A percentile compares a stretch with the other conserved stretches of the same genome.
These are phyloP conservation scores for Rhynchomys soricoides DNA, from an alignment of 2,113 vertebrate species.

Conservation along the genomic window DNA sequence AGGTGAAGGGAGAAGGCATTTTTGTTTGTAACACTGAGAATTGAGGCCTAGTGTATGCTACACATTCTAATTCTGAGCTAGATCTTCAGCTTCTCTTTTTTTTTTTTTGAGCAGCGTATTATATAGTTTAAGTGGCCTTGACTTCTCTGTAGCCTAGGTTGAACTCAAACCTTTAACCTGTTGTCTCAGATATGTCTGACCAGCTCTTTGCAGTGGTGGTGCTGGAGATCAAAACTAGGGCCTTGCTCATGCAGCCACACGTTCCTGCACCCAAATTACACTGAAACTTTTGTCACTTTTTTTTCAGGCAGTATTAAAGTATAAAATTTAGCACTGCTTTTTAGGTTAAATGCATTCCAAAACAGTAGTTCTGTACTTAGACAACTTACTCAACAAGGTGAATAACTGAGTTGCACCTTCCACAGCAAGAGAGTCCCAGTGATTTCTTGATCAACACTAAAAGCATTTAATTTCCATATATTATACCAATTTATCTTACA, in stretches of 20 bases:
- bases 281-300: not conserved
- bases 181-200: not conserved
- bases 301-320: not conserved
- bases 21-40: not conserved
- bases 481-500: not conserved
- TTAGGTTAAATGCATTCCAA: not conserved
- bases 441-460: not conserved
- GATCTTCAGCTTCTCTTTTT: no score
- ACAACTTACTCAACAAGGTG: not conserved
- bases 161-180: not conserved
- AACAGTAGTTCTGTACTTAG: conserved; percentile 37
- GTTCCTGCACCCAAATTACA: not conserved
- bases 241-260: not conserved
- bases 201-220: not conserved
- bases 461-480: conserved; percentile 24
- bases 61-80: not conserved
- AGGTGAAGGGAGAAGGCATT: not conserved
- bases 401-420: conserved; percentile 4
- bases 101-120: not conserved
- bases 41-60: not conserved
- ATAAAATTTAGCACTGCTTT: conserved; percentile 2
- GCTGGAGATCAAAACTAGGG: no score
- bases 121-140: no score
- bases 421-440: not conserved
- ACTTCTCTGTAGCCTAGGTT: not conserved